Evolutionary conservation across 2,888 invertebrate genomes (phyloP), one percentile per base, ranked within the genome.

Genomic region (Trichopoda pennipes): DNA sequence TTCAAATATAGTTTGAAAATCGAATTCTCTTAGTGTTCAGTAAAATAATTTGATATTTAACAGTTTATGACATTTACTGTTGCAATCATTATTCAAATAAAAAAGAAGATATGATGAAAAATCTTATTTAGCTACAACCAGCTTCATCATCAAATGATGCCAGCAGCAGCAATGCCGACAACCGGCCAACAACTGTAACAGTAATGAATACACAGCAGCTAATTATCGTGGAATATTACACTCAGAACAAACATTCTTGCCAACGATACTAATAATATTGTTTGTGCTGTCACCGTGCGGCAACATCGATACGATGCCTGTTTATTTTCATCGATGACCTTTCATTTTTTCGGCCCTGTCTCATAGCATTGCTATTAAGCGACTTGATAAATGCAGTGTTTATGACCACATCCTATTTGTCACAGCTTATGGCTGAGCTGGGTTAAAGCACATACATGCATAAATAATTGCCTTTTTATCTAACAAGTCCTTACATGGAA

Each of bases 301-400:
- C n/a, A 90, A 90, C 66, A 88, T 92, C 66, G 89, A 93, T n/a
- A 90, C 90, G n/a, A 89, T 93, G 42, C n/a, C n/a, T n/a, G n/a
- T n/a, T n/a, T n/a, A n/a, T n/a, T n/a, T n/a, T n/a, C n/a, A n/a
- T n/a, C n/a, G n/a, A n/a, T n/a, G n/a, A n/a, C n/a, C n/a, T n/a
- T n/a, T n/a, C n/a, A n/a, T n/a, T n/a, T 93, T 93, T 82, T 92
- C 93, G 80, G 88, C 89, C 42, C 92, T 28, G 92, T 73, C 89
- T 93, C 8, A 90, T 92, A 19, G 92, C 93, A 0, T 86, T 93
- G 80, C 91, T 92, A n/a, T 51, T 92, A 42, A 92, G 92, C 80
- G 93, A 93, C 87, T 86, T 93, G 21, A 81, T 91, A 47, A 91
- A 87, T 14, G 86, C 88, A 2, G 47, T 88, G 1, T 89, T 89